Base-by-base conservation (phyloP, 2,113 vertebrate genomes). In the Colistium nudipinnis region DNA sequence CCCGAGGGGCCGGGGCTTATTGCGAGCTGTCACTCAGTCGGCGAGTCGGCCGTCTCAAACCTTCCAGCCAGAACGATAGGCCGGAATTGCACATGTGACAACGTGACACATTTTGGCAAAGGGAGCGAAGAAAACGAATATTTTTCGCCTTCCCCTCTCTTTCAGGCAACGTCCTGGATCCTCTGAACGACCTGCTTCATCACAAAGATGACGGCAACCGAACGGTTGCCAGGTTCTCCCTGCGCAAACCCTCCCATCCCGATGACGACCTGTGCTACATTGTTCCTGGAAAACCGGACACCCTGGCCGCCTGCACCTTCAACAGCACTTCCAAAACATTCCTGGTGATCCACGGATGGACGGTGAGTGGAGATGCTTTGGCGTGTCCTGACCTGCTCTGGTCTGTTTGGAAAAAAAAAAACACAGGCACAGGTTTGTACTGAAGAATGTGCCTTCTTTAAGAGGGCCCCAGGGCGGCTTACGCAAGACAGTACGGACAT, bases 301-400 rank as follows among this genome's bases (percentile, higher is more conserved):
- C 93, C 6, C 83, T 94, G 74, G 59, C 66, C 4, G 45, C 78
- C 49, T 94, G 93, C 78, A 61, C 57, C 25, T 94, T 93, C 82
- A 92, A 93, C 85, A 75, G 60, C 71, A 88, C 87, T 25, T 74
- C 91, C 77, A 93, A 94, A 80, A 93, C 92, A 51, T 93, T 94
- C 70, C 67, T 94, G 22, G 67, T 94, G 7, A 93, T 94, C 79
- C 93, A 94, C 6, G 93, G 93, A 14, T 94, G 93, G 93, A 93
- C 91, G 85, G 93, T 94, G 79, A 91, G 85, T 3, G 7, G 19
- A 77, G 28, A 41, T 9, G 7, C 33, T 25, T 70, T 7, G 24
- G 74, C 75, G 20, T 71, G 81, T 74, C 33, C 27, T 52, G 69
- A 70, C 79, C 19, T 77, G 82, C 33, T 27, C 20, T 4, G n/a